Base-by-base conservation (phyloP, 2,113 vertebrate genomes). In the Mormyrus lacerda region DNA sequence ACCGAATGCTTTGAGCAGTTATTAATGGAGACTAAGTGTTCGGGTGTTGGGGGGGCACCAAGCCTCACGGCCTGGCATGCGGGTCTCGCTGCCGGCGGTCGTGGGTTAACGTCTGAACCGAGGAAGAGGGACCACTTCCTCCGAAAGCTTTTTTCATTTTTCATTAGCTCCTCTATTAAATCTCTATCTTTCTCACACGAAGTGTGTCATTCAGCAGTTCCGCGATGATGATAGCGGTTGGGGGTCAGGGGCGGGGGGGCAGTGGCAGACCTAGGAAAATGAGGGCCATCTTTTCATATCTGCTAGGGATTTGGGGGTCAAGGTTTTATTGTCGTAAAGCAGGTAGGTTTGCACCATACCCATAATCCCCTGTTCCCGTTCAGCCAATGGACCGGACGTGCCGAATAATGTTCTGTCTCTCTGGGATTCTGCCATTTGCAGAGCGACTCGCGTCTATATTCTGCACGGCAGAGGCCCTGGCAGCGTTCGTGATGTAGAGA, bases 11-110 rank as follows among this genome's bases (percentile, higher is more conserved):
- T 45, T 48, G 61, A 27, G 13, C 82, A 48, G 82, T 48, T 24
- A 85, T 85, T 79, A 79, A 79, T 79, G 73, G 73, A 42, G 73
- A 79, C 35, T 79, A 35, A 76, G 73, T 79, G 73, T 79, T 42
- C 0, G 15, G 73, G 35, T 0, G 73, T 42, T 2, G n/a, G 35
- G 15, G 73, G 8, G 35, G 9, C 73, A 2, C 31, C 4, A 15
- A 39, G 35, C 15, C 73, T 2, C 35, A 0, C 31, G 17, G 5
- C 13, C 73, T 42, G 73, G 35, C 11, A 4, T 6, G 73, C 73
- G 5, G 73, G 13, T 8, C 35, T 19, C 35, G 35, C 61, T 4
- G 61, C 15, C 4, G 69, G 17, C 35, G 15, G 73, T 13, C 73
- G 73, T 1, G 5, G 35, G 13, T 79, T 19, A 42, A 79, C 2